Conservation (phyloP, 2,888 invertebrate species). For the Melieria picta region DNA sequence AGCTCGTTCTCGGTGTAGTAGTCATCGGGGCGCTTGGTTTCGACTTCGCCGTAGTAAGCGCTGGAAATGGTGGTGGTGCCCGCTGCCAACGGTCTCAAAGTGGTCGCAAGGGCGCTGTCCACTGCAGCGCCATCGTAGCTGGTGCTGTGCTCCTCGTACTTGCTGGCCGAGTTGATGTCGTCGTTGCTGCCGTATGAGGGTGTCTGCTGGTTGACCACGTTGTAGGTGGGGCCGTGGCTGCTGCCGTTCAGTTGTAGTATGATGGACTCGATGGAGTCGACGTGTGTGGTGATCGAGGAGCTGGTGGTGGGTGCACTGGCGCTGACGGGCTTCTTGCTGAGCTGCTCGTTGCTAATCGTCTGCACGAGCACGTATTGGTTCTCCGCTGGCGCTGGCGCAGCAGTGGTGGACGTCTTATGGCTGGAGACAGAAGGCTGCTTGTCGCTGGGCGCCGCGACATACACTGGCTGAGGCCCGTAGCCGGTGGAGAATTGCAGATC, state of each 20-base stretch:
- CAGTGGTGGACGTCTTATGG: conserved; percentile 3
- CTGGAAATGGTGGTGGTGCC: conserved; percentile 20
- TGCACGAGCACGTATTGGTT: conserved; percentile 63
- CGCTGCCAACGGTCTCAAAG: conserved; percentile 51
- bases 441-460: conserved; percentile 66
- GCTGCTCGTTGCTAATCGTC: conserved; percentile 52
- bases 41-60: conserved; percentile 47
- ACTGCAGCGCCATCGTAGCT: conserved; percentile 20
- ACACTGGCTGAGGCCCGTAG: conserved; percentile 65
- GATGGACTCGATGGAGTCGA: conserved; percentile 71
- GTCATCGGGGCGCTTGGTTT: conserved; percentile 43
- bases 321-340: conserved; percentile 43
- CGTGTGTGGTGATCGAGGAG: conserved; percentile 64
- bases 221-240: conserved; percentile 63
- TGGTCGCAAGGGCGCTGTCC: conserved; percentile 43
- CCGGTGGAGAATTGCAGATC: conserved; percentile 68
- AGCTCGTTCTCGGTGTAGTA: conserved; percentile 13
- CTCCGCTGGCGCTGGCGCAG: conserved; percentile 61
- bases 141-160: conserved; percentile 38
- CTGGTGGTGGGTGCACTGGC: conserved; percentile 52
- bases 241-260: conserved; percentile 71
- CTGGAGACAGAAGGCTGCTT: conserved; percentile 57
- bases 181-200: conserved; percentile 43
- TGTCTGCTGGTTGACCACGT: conserved; percentile 54
- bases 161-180: conserved; percentile 36